phyloP scores from a whole-genome alignment of 2,113 vertebrate species.

The Muntiacus muntjak region DNA sequence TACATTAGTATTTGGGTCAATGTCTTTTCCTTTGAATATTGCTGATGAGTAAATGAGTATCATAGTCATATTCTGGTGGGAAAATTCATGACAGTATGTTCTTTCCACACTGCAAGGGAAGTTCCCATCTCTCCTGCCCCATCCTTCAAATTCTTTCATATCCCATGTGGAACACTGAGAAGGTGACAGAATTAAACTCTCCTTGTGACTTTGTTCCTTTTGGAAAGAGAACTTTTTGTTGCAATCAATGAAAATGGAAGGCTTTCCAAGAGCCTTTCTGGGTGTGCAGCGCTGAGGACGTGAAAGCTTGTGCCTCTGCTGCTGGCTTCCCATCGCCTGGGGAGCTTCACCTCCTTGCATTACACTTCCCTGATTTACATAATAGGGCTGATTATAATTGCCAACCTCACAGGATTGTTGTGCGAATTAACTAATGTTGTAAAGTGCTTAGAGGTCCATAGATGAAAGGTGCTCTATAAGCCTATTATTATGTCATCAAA shows the following conservation, averaged over 20 bases:
- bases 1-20: neutral
- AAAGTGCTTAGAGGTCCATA: constrained; percentile 74
- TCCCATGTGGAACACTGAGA: neutral
- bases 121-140: neutral
- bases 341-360: constrained; percentile 55
- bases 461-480: constrained; percentile 76
- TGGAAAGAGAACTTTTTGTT: neutral
- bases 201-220: neutral
- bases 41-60: neutral
- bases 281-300: neutral
- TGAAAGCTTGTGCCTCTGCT: neutral
- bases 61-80: neutral
- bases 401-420: constrained; percentile 76
- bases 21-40: neutral
- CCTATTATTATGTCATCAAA: constrained; percentile 78
- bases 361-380: constrained; percentile 72
- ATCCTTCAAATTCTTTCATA: neutral
- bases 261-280: neutral
- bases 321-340: constrained; percentile 27
- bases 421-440: constrained; percentile 75
- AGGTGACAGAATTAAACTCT: neutral
- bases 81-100: neutral
- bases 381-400: constrained; percentile 78
- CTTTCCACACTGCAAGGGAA: neutral
- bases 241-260: neutral